Percentiles rank a stretch among this genome's conserved stretches.
phyloP scores from a whole-genome alignment of 2,888 invertebrate species.

The Macaria liturata region DNA sequence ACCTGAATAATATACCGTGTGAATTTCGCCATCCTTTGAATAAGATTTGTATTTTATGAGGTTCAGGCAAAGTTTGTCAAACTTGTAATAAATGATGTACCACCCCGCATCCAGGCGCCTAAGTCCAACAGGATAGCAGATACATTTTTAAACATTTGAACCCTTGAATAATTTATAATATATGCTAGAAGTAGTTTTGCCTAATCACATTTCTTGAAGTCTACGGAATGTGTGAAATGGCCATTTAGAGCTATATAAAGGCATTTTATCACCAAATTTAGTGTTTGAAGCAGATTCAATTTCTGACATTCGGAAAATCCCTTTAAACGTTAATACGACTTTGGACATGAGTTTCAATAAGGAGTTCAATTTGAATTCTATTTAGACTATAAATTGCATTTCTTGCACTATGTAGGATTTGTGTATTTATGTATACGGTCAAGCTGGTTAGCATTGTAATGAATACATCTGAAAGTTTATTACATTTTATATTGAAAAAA shows the following conservation, averaged over 20 bases:
- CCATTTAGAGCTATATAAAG: conserved; percentile 23
- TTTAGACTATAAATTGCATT: conserved; percentile 29
- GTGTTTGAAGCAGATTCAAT: conserved; percentile 24
- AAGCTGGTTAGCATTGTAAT: conserved; percentile 7
- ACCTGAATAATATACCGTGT: not conserved
- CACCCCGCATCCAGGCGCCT: no score
- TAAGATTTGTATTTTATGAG: conserved; percentile 1
- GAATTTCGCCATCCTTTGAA: not conserved
- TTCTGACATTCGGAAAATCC: conserved; percentile 30
- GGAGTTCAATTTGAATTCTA: conserved; percentile 30
- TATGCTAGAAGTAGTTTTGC: not conserved
- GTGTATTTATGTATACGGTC: conserved; percentile 11
- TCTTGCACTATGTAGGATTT: conserved; percentile 30
- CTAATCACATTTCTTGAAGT: conserved; percentile 26
- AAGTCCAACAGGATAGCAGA: no score
- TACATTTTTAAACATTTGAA: no score
- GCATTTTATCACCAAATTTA: conserved; percentile 30
- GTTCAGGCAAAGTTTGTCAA: not conserved
- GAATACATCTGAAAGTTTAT: conserved; percentile 2
- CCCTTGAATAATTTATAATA: no score
- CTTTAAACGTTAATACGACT: conserved; percentile 24
- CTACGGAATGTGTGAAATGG: conserved; percentile 28
- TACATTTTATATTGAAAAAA: no score
- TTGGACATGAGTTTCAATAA: conserved; percentile 31
- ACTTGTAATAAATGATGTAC: not conserved